Percentiles rank a stretch among this genome's conserved stretches.
phyloP scores from a whole-genome alignment of 2,797 vertebrate species.

The Enteromius trimaculatus region DNA sequence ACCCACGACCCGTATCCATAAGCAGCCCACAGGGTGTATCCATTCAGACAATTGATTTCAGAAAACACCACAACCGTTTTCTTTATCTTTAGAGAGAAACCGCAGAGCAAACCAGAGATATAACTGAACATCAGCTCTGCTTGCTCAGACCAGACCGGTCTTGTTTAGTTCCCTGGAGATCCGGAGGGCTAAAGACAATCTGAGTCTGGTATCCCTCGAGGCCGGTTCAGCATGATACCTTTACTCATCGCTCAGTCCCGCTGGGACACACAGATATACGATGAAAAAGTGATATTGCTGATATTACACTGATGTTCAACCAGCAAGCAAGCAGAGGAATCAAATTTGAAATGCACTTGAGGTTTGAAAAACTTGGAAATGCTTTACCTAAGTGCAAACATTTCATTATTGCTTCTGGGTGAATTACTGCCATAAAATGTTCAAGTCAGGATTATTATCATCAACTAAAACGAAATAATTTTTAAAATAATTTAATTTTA shows the following conservation, averaged over 20 bases:
- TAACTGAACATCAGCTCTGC: neutral
- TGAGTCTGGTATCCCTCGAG: neutral
- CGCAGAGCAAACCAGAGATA: neutral
- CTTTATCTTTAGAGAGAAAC: neutral
- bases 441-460: neutral
- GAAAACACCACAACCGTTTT: constrained; percentile 19
- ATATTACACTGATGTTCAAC: neutral
- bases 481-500: too few relatives aligned
- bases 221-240: neutral
- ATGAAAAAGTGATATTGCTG: neutral
- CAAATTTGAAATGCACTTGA: neutral
- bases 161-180: neutral
- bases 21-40: neutral
- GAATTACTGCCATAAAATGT: neutral
- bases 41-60: constrained; percentile 22
- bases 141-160: neutral
- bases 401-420: neutral
- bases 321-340: neutral
- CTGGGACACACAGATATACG: neutral
- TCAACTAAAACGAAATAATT: too few relatives aligned
- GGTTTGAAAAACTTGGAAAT: neutral
- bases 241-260: neutral
- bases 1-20: neutral
- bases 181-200: neutral
- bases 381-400: neutral